Evolutionary conservation across 2,888 invertebrate species (phyloP).

Genomic region (Plutella xylostella): DNA sequence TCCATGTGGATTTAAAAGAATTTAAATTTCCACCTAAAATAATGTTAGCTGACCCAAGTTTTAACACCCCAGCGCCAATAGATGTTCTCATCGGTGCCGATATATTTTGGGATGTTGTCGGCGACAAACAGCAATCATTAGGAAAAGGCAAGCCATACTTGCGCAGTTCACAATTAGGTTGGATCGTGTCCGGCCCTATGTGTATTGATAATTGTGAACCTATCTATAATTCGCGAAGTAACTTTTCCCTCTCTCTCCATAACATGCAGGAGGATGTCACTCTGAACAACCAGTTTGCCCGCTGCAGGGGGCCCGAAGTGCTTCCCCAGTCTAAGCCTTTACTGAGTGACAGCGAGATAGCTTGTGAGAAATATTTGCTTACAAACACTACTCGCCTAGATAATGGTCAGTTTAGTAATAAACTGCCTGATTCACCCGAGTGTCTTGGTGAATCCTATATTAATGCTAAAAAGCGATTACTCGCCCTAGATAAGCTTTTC

Average conservation of each 20-base stretch:
- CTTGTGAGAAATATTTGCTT: background rate
- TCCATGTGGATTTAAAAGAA: background rate
- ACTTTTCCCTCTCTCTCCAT: background rate
- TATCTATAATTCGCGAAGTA: too few species aligned
- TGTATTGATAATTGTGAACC: too few species aligned
- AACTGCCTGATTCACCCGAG: background rate
- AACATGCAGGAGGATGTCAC: background rate
- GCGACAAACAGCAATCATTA: background rate
- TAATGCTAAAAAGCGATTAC: background rate
- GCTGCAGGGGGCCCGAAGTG: background rate
- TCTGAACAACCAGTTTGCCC: too few species aligned
- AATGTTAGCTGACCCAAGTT: constrained; percentile 4
- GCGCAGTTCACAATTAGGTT: background rate
- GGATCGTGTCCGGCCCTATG: background rate
- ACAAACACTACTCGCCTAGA: background rate
- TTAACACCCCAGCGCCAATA: constrained; percentile 3
- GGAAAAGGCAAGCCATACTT: background rate
- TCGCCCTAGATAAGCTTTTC: background rate
- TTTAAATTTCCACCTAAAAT: constrained; percentile 5
- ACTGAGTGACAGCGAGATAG: background rate
- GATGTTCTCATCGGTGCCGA: background rate
- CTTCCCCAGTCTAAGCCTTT: background rate
- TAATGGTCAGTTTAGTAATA: background rate
- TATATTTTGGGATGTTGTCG: background rate
- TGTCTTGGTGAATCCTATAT: background rate